phyloP scores from a whole-genome alignment of 64 coral and sea anemone genomes.

The Pachyseris speciosa region DNA sequence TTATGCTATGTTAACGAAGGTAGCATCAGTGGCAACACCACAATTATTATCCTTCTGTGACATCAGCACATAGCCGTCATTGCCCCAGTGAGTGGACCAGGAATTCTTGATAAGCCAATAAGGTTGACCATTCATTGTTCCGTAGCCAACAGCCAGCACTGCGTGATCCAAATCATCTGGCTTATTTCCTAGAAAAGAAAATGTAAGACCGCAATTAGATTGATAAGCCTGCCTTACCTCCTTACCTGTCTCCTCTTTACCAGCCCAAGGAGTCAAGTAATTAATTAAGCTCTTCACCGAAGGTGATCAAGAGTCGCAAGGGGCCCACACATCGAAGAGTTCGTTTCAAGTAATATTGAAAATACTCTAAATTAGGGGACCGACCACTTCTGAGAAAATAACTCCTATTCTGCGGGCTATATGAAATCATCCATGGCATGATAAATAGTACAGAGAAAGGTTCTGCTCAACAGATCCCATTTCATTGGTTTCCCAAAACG shows the following conservation, averaged over 20 bases:
- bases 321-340: neutral
- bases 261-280: too few species aligned
- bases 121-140: slow-evolving; percentile 71
- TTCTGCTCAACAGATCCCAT: too few species aligned
- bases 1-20: slow-evolving; percentile 81
- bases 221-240: neutral
- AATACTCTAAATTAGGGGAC: too few species aligned
- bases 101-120: slow-evolving; percentile 99
- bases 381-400: too few species aligned
- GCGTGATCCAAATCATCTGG: slow-evolving; percentile 87
- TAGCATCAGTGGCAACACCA: slow-evolving; percentile 95
- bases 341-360: too few species aligned
- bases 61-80: slow-evolving; percentile 94
- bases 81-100: slow-evolving; percentile 99
- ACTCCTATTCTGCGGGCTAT: too few species aligned
- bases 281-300: neutral
- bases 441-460: too few species aligned
- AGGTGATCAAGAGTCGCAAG: neutral
- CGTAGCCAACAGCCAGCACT: slow-evolving; percentile 96
- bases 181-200: slow-evolving; percentile 69
- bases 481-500: too few species aligned
- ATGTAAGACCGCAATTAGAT: neutral
- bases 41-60: slow-evolving; percentile 96
- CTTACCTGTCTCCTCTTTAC: too few species aligned
- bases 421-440: too few species aligned